phyloP scores from a whole-genome alignment of 2,888 invertebrate species.

The Andrena praecox region DNA sequence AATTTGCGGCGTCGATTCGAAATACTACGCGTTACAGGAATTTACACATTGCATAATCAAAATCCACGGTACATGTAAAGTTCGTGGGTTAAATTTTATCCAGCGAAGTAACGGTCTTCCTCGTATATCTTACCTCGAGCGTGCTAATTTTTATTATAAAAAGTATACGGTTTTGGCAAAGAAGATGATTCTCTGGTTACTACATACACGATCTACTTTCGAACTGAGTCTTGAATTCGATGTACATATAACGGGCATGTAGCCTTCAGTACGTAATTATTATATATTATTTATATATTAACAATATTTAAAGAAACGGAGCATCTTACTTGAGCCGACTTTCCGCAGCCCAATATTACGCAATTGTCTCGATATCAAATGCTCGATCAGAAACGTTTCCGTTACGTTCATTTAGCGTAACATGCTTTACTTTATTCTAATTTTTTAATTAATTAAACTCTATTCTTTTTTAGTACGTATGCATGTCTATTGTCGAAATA shows the following conservation, averaged over 20 bases:
- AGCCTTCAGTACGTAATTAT: conserved; percentile 75
- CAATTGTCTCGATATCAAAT: conserved; percentile 10
- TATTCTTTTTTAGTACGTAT: conserved; percentile 8
- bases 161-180: conserved; percentile 34
- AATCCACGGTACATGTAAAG: conserved; percentile 14
- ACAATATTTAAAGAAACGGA: conserved; percentile 48
- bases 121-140: conserved; percentile 27
- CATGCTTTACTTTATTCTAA: conserved; percentile 6
- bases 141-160: conserved; percentile 38
- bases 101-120: conserved; percentile 40
- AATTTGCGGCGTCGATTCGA: conserved; percentile 21
- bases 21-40: conserved; percentile 2
- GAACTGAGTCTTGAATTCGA: conserved; percentile 49
- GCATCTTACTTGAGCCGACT: conserved; percentile 56
- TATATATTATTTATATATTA: conserved; percentile 53
- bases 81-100: conserved; percentile 54
- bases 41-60: conserved; percentile 34
- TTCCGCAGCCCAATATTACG: conserved; percentile 7
- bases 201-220: conserved; percentile 35
- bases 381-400: conserved; percentile 8
- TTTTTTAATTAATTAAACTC: not conserved
- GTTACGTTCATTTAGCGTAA: conserved; percentile 5
- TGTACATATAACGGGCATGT: conserved; percentile 42
- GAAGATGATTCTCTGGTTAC: conserved; percentile 35
- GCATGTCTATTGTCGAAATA: not conserved